Percentiles rank a stretch among this genome's conserved stretches.
Conservation (phyloP, 2,113 vertebrate genomes). For the Psophia crepitans region DNA sequence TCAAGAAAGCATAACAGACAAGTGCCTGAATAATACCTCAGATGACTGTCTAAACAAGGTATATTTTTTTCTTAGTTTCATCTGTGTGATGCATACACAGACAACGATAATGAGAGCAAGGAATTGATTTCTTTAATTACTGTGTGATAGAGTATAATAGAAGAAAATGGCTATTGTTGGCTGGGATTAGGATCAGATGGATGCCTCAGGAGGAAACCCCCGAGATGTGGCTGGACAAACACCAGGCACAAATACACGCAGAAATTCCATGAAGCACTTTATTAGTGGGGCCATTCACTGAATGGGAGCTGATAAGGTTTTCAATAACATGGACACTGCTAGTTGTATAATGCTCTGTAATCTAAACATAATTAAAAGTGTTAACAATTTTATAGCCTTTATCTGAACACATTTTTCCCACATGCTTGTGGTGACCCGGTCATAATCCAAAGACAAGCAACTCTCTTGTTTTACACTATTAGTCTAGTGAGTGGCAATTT, state of each 20-base stretch:
- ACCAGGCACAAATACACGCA: slow-evolving; percentile 59
- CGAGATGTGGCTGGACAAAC: slow-evolving; percentile 63
- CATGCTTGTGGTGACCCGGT: slow-evolving; percentile 72
- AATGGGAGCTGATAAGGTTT: slow-evolving; percentile 67
- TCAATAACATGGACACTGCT: slow-evolving; percentile 48
- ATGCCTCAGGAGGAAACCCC: slow-evolving; percentile 44
- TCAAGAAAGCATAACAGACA: slow-evolving; percentile 7
- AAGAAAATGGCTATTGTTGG: slow-evolving; percentile 50
- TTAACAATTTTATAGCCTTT: slow-evolving; percentile 71
- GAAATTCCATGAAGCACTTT: slow-evolving; percentile 50
- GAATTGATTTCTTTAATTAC: slow-evolving; percentile 23
- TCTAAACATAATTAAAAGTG: slow-evolving; percentile 68
- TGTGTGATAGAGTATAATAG: not conserved
- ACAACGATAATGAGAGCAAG: not conserved
- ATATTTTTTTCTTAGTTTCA: not conserved
- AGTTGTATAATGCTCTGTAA: slow-evolving; percentile 25
- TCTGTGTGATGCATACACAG: not conserved
- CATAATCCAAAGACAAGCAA: slow-evolving; percentile 66
- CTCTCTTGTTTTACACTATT: slow-evolving; percentile 60
- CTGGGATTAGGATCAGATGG: slow-evolving; percentile 50
- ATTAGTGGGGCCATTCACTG: slow-evolving; percentile 37
- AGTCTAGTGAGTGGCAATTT: slow-evolving; percentile 24
- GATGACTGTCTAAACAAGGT: not conserved
- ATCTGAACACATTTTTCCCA: slow-evolving; percentile 66
- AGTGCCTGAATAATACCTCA: not conserved